phyloP scores from a whole-genome alignment of 1,140 invertebrate species.

The Eubasilissa regina region DNA sequence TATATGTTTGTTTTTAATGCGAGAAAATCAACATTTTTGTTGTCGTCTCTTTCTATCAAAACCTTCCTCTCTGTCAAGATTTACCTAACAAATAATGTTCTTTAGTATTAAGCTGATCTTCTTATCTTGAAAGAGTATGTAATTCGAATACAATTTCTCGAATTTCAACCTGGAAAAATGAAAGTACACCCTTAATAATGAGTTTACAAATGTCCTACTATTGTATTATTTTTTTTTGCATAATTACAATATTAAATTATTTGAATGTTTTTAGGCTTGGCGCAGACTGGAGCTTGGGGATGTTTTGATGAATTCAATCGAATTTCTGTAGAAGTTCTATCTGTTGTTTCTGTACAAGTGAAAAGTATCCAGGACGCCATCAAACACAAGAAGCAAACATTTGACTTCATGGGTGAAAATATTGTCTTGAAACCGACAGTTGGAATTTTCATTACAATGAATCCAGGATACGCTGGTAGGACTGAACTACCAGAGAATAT shows the following conservation, averaged over 20 bases:
- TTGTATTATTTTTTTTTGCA: too few species aligned
- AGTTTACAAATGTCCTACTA: too few species aligned
- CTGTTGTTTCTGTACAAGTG: constrained; percentile 92
- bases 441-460: constrained; percentile 96
- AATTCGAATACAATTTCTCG: too few species aligned
- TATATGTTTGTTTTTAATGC: too few species aligned
- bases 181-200: too few species aligned
- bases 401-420: constrained; percentile 89
- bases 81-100: too few species aligned
- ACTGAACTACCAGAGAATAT: constrained; percentile 90
- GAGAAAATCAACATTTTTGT: too few species aligned
- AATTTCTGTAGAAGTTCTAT: constrained; percentile 93
- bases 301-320: constrained; percentile 97
- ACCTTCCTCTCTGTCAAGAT: too few species aligned
- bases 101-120: too few species aligned
- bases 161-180: too few species aligned
- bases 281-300: constrained; percentile 95
- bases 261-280: constrained; percentile 73
- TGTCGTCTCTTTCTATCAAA: too few species aligned
- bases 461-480: constrained; percentile 90
- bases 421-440: constrained; percentile 85
- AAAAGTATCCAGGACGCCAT: constrained; percentile 89
- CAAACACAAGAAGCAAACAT: constrained; percentile 83
- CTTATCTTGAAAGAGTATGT: too few species aligned
- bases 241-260: not conserved